Evolutionary conservation across 2,113 vertebrate genomes (phyloP).

Genomic region (Neogobius melanostomus): DNA sequence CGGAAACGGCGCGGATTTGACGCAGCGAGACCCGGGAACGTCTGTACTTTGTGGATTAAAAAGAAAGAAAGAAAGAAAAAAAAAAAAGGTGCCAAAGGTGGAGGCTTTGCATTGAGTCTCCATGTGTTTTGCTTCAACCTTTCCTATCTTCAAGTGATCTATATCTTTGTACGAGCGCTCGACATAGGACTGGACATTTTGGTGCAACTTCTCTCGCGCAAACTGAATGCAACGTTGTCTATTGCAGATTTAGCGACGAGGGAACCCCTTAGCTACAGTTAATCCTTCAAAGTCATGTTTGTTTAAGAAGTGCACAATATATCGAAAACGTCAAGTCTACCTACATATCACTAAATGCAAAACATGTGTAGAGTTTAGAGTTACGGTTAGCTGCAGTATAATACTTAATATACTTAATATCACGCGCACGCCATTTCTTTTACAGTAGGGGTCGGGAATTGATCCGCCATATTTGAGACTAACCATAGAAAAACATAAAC

Average conservation of each 20-base stretch:
- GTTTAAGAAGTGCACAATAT: background rate
- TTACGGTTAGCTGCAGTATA: no score
- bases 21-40: conserved; percentile 52
- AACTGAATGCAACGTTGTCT: conserved; percentile 3
- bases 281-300: background rate
- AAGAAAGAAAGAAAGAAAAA: conserved; percentile 21
- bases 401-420: background rate
- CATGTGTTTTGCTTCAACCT: conserved; percentile 36
- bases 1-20: conserved; percentile 47
- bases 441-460: background rate
- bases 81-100: conserved; percentile 75
- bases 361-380: background rate
- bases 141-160: conserved; percentile 21
- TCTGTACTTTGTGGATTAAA: conserved; percentile 51
- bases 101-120: conserved; percentile 50
- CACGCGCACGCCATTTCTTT: background rate
- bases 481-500: no score
- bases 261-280: background rate
- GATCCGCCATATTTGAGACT: no score
- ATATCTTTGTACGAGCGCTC: conserved; percentile 13
- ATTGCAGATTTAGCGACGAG: background rate
- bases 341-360: background rate
- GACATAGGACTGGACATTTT: conserved; percentile 2
- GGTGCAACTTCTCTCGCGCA: background rate
- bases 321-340: background rate